Conservation (phyloP, 2,113 vertebrate species). For the Colaptes auratus region DNA sequence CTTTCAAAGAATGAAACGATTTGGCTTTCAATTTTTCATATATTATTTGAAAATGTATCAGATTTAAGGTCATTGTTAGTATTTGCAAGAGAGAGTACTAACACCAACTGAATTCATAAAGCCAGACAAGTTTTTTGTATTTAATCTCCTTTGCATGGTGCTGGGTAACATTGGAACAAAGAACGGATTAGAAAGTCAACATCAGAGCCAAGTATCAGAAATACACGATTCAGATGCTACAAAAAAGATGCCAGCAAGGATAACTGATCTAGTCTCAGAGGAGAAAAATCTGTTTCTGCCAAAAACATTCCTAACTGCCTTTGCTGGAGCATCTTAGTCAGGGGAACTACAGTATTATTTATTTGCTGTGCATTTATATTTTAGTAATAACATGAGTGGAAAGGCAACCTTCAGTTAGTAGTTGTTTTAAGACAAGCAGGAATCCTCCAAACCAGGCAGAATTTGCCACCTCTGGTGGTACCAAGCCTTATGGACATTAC, state of each 20-base stretch:
- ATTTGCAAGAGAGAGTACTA: not conserved
- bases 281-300: not conserved
- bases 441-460: not conserved
- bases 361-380: not conserved
- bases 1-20: not conserved
- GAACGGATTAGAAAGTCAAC: not conserved
- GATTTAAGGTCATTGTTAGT: not conserved
- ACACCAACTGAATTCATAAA: not conserved
- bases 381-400: not conserved
- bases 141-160: not conserved
- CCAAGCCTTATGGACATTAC: accelerated
- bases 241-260: not conserved
- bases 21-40: not conserved
- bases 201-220: conserved; percentile 4
- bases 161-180: conserved; percentile 7
- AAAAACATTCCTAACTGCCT: not conserved
- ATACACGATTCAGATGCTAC: conserved; percentile 14
- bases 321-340: not conserved
- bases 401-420: not conserved
- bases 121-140: not conserved
- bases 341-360: not conserved
- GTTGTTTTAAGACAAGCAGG: not conserved
- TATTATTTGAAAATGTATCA: not conserved
- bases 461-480: not conserved
- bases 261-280: not conserved